Evolutionary conservation across 2,113 vertebrate species (phyloP).

Genomic region (Dromiciops gliroides): DNA sequence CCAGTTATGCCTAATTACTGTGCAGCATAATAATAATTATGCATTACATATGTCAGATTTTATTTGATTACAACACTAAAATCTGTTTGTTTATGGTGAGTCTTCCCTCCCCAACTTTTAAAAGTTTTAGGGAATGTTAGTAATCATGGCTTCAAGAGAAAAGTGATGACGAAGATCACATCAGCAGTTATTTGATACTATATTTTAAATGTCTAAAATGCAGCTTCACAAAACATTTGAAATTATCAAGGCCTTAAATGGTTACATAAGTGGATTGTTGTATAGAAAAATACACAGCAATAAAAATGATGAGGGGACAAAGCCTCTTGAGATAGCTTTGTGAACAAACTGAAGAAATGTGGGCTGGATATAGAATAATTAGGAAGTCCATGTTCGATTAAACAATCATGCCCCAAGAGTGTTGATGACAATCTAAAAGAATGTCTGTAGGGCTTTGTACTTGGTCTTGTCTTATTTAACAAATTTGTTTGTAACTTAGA

Average conservation of each 20-base stretch:
- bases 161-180: background rate
- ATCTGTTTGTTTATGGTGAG: background rate
- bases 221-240: background rate
- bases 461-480: background rate
- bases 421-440: background rate
- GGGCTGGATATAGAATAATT: background rate
- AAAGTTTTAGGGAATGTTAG: background rate
- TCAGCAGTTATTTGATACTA: background rate
- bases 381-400: background rate
- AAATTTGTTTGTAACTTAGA: background rate
- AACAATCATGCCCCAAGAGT: background rate
- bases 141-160: background rate
- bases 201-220: background rate
- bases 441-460: background rate
- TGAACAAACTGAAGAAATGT: background rate
- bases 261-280: background rate
- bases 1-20: background rate
- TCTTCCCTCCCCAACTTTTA: background rate
- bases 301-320: background rate
- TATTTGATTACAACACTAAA: constrained; percentile 1
- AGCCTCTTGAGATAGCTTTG: background rate
- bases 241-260: background rate
- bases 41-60: background rate
- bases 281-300: background rate
- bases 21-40: background rate